Conservation (phyloP, 2,797 vertebrate species). For the Alca torda region DNA sequence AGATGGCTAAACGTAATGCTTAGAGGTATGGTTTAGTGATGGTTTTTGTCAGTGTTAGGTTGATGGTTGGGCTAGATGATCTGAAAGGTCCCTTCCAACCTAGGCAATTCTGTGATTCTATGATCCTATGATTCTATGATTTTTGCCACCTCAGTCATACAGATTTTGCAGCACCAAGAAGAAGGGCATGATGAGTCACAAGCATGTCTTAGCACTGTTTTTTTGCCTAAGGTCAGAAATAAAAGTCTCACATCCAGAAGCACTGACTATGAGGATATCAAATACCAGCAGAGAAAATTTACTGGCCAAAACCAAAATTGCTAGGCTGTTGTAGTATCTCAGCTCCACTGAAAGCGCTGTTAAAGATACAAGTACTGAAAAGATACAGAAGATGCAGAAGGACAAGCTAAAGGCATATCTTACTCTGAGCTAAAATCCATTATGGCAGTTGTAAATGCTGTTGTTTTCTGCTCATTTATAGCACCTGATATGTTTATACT, state of each 20-base stretch:
- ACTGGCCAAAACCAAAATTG: neutral
- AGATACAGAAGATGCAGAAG: neutral
- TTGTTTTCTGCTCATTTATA: neutral
- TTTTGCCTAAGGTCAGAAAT: neutral
- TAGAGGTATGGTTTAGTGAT: too few relatives aligned
- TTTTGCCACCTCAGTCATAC: neutral
- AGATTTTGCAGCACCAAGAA: neutral
- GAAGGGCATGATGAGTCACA: neutral
- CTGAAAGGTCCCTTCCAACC: too few relatives aligned
- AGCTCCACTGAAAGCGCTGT: neutral
- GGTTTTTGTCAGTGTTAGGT: too few relatives aligned
- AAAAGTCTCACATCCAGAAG: neutral
- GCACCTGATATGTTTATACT: neutral
- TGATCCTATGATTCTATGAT: too few relatives aligned
- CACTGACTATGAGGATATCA: neutral
- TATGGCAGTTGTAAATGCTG: neutral
- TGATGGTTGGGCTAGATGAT: too few relatives aligned
- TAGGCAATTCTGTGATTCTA: too few relatives aligned
- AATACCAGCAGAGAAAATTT: neutral
- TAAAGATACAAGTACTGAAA: neutral
- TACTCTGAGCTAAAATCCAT: neutral
- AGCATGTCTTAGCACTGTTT: neutral
- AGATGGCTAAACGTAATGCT: too few relatives aligned
- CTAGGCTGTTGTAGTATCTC: neutral
- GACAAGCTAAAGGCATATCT: neutral